phyloP scores from a whole-genome alignment of 2,888 invertebrate genomes.

The Drosophila falleni region DNA sequence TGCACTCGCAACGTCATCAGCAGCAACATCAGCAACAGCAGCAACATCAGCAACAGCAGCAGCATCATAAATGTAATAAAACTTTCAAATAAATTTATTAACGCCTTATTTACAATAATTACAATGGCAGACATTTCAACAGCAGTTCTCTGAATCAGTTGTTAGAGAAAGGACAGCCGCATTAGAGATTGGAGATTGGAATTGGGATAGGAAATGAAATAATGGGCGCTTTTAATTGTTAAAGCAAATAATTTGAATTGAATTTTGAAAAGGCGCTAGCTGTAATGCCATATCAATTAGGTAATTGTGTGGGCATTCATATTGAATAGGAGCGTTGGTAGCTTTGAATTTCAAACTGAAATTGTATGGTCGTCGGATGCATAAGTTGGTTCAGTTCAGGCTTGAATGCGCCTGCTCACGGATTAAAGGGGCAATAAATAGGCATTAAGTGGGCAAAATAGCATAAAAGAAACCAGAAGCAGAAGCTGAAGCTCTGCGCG shows the following conservation, averaged over 20 bases:
- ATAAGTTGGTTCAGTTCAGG: constrained; percentile 41
- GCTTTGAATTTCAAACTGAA: constrained; percentile 1
- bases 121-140: constrained; percentile 24
- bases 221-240: constrained; percentile 41
- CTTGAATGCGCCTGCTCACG: constrained; percentile 42
- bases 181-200: no score
- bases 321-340: constrained; percentile 19
- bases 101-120: constrained; percentile 46
- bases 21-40: constrained; percentile 18
- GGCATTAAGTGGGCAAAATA: constrained; percentile 79
- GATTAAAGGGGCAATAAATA: constrained; percentile 80
- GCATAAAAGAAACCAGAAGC: constrained; percentile 26
- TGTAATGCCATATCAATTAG: constrained; percentile 68
- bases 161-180: background rate
- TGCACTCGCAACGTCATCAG: constrained; percentile 49
- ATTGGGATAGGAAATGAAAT: constrained; percentile 1
- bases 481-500: constrained; percentile 14
- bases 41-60: constrained; percentile 23
- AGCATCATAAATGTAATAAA: constrained; percentile 39
- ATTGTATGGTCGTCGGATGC: constrained; percentile 21
- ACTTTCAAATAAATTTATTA: constrained; percentile 59
- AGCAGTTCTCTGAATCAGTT: constrained; percentile 1
- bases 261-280: constrained; percentile 21
- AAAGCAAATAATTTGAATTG: constrained; percentile 61
- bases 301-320: constrained; percentile 56